A percentile compares a stretch with the other conserved stretches of the same genome.
These are phyloP conservation scores for Carlito syrichta DNA, from an alignment of 2,113 vertebrate genomes.

Conservation along the genomic window DNA sequence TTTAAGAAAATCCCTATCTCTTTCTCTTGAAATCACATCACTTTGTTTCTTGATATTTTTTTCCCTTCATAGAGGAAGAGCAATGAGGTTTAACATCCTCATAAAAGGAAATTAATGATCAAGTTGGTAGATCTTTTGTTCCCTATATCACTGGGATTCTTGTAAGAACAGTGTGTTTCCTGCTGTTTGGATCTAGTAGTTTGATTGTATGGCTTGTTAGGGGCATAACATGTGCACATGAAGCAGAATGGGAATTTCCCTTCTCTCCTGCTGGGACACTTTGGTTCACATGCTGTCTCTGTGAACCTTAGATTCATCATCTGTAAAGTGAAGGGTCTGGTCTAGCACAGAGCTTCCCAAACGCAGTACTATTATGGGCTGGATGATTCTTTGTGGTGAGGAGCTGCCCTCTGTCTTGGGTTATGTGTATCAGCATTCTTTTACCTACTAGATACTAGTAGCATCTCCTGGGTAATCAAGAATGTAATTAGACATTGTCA, in stretches of 20 bases:
- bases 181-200: neutral
- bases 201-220: neutral
- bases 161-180: neutral
- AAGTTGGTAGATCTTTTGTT: neutral
- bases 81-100: neutral
- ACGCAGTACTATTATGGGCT: neutral
- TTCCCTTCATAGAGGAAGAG: neutral
- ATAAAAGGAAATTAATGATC: neutral
- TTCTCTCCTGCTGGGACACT: neutral
- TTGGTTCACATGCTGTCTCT: neutral
- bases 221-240: neutral
- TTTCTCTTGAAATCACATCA: neutral
- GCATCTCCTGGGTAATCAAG: neutral
- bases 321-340: neutral
- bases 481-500: neutral
- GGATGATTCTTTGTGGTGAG: neutral
- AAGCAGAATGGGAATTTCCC: neutral
- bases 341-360: neutral
- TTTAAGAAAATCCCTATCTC: constrained; percentile 1
- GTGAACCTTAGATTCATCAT: neutral
- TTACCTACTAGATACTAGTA: neutral
- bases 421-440: neutral
- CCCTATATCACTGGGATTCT: neutral
- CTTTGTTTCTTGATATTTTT: neutral
- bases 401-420: neutral